Base-by-base conservation (phyloP, 1,140 invertebrate species). In the Solenopsis invicta region DNA sequence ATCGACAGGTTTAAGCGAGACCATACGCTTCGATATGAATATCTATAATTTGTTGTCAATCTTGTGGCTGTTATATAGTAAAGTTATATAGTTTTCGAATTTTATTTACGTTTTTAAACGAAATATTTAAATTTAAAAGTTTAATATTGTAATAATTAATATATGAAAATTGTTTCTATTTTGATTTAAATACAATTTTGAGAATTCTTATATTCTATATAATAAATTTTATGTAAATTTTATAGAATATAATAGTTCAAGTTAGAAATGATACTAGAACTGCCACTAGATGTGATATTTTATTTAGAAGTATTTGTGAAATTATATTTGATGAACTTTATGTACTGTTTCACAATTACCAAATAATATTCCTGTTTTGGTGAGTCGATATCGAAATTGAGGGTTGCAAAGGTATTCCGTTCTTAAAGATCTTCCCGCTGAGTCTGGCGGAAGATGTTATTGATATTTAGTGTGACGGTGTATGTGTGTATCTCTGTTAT, bases 401-500 rank as follows among this genome's bases (percentile, higher is more conserved):
- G 74, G 52, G 29, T 52, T 76, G 67, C 21, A 16, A 1, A 84
- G 24, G 34, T 12, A 61, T 1, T 59, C 34, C 37, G 18, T 77
- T 75, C 71, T 82, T 67, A 72, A 87, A 59, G 21, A 64, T 89
- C 50, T 75, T 10, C 29, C 12, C 12, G 50, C 54, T 21, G n/a
- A 67, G 10, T 54, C 66, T 72, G 50, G 59, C 69, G 41, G 56
- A 88, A 90, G 88, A 91, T 84, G 62, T 92, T 94, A 94, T 94
- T 93, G 92, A 93, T 90, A 93, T 93, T 93, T 91, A 45, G 77
- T 87, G 56, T 64, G 85, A 88, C 21, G 56, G 21, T 77, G 41
- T 76, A 61, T 74, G 59, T 52, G 24, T 66, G 75, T 66, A 37
- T 88, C 56, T 78, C 66, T 80, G 75, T 88, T 88, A 77, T 89